A percentile compares a stretch with the other conserved stretches of the same genome.
These are phyloP conservation scores for Drosophila setifemur DNA, from an alignment of 1,140 invertebrate species.

Conservation along the genomic window DNA sequence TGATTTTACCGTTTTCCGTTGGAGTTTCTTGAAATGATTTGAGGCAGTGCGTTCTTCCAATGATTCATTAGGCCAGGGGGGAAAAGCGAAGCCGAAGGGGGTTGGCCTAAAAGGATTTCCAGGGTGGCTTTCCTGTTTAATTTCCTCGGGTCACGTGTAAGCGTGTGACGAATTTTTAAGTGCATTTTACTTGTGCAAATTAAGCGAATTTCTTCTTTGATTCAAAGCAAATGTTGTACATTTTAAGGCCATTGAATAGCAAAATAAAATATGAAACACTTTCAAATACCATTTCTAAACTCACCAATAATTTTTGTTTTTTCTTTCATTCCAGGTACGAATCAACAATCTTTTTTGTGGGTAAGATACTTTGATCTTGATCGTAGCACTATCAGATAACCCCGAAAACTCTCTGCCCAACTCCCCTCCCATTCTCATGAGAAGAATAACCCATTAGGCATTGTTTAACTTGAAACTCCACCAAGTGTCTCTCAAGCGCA, in stretches of 20 bases:
- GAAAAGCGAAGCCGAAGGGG: slow-evolving; percentile 15
- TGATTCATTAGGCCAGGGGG: slow-evolving; percentile 12
- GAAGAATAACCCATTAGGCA: slow-evolving; percentile 47
- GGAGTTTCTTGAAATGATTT: slow-evolving; percentile 38
- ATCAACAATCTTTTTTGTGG: neutral
- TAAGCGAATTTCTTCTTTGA: neutral
- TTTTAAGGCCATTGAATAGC: neutral
- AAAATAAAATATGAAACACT: neutral
- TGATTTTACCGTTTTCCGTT: slow-evolving; percentile 11
- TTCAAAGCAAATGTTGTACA: neutral
- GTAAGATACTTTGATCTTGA: slow-evolving; percentile 30
- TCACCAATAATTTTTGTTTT: neutral
- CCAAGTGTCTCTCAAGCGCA: slow-evolving; percentile 64
- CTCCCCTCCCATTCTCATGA: slow-evolving; percentile 15
- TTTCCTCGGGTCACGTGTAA: slow-evolving; percentile 50
- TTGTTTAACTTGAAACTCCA: slow-evolving; percentile 37
- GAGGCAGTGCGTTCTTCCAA: slow-evolving; percentile 6
- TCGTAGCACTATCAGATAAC: slow-evolving; percentile 16
- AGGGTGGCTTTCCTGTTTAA: slow-evolving; percentile 18
- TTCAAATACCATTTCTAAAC: neutral
- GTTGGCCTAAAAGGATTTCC: slow-evolving; percentile 15
- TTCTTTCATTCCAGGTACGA: slow-evolving; percentile 34
- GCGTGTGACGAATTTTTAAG: slow-evolving; percentile 72
- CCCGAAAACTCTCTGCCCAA: neutral
- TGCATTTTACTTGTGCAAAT: slow-evolving; percentile 44